phyloP scores from a whole-genome alignment of 2,888 invertebrate genomes.

The Drosophila prostipennis region DNA sequence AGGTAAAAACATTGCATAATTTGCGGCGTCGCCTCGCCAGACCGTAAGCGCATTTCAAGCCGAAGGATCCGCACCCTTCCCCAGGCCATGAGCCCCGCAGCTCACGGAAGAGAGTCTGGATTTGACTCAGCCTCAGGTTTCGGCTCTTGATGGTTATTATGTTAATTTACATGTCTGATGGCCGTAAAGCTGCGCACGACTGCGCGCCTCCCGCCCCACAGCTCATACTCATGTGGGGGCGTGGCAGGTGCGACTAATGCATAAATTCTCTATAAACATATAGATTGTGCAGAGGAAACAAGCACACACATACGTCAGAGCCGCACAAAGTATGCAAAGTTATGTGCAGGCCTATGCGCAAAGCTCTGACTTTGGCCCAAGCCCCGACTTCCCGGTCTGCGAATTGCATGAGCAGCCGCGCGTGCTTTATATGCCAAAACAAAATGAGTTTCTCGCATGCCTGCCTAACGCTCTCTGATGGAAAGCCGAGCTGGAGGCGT shows the following conservation, averaged over 20 bases:
- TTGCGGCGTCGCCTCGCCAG: conserved; percentile 34
- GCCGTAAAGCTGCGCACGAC: conserved; percentile 44
- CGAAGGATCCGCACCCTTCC: conserved; percentile 16
- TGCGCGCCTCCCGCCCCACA: neutral
- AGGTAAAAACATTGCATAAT: conserved; percentile 62
- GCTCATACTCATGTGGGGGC: neutral
- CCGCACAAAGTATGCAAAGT: conserved; percentile 44
- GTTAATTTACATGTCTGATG: conserved; percentile 73
- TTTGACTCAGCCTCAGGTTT: conserved; percentile 49
- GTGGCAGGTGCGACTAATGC: conserved; percentile 60
- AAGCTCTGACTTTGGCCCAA: conserved; percentile 5
- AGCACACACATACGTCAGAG: conserved; percentile 4
- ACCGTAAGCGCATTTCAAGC: conserved; percentile 61
- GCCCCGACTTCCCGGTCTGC: conserved; percentile 31
- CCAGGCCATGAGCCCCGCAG: conserved; percentile 50
- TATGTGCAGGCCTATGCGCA: conserved; percentile 61
- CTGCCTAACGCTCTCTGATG: conserved; percentile 42
- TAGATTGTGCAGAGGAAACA: conserved; percentile 28
- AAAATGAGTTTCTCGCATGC: conserved; percentile 79
- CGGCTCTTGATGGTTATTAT: conserved; percentile 63
- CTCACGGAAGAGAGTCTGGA: conserved; percentile 17
- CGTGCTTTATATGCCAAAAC: conserved; percentile 66
- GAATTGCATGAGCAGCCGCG: conserved; percentile 67
- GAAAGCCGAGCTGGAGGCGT: conserved; percentile 11
- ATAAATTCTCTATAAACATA: conserved; percentile 63